A percentile compares a stretch with the other conserved stretches of the same genome.
Evolutionary conservation across 2,888 invertebrate species (phyloP).

Genomic region (Xestia sexstrigata): DNA sequence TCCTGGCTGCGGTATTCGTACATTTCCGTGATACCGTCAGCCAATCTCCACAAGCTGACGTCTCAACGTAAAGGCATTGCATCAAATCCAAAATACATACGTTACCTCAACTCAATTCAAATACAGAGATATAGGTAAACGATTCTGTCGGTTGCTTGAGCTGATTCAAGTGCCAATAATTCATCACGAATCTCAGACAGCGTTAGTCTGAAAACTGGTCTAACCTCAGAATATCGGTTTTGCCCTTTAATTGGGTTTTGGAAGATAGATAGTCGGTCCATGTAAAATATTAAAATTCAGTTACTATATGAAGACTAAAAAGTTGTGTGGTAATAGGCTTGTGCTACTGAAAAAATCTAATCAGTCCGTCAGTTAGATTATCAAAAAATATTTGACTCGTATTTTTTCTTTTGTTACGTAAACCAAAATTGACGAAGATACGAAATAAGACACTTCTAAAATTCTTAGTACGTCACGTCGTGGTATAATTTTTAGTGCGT

Average conservation of each 20-base stretch:
- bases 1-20: slow-evolving; percentile 1
- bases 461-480: no score
- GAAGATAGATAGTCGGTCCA: background rate
- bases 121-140: slow-evolving; percentile 22
- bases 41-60: slow-evolving; percentile 47
- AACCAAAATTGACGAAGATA: no score
- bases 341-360: no score
- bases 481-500: no score
- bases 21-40: slow-evolving; percentile 53
- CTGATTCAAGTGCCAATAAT: background rate
- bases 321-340: no score
- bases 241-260: background rate
- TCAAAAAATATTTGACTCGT: no score
- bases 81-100: slow-evolving; percentile 28
- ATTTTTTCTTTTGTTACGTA: no score
- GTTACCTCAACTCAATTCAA: slow-evolving; percentile 19
- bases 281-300: background rate
- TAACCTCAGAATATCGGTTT: slow-evolving; percentile 6
- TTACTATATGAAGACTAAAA: background rate
- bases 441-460: no score
- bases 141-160: background rate
- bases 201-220: background rate
- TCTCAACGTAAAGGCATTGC: slow-evolving; percentile 26
- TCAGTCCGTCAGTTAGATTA: no score
- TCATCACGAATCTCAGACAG: slow-evolving; percentile 1